Evolutionary conservation across 2,113 vertebrate genomes (phyloP).

Genomic region (Oreocharis arfaki): DNA sequence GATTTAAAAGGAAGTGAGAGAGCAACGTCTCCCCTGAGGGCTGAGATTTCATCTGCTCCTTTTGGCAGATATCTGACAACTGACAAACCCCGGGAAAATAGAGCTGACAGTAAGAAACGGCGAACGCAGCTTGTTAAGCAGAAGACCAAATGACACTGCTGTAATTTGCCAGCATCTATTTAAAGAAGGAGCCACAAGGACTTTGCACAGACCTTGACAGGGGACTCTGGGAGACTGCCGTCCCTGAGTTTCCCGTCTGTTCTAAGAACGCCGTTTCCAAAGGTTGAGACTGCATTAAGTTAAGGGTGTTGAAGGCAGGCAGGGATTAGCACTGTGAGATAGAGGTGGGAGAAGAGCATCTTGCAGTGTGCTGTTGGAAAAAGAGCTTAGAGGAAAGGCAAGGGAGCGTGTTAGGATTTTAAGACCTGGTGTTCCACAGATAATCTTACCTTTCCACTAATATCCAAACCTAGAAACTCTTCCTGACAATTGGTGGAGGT

Average conservation of each 20-base stretch:
- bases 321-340: neutral
- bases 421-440: neutral
- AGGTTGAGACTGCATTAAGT: neutral
- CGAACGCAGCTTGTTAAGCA: conserved; percentile 47
- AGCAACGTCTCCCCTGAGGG: neutral
- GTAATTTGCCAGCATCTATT: conserved; percentile 47
- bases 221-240: neutral
- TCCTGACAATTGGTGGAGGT: neutral
- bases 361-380: neutral
- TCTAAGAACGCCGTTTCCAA: neutral
- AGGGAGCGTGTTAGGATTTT: neutral
- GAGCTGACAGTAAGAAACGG: conserved; percentile 38
- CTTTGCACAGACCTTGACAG: conserved; percentile 19
- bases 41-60: conserved; percentile 43
- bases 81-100: conserved; percentile 22
- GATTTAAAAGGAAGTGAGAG: neutral
- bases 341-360: neutral
- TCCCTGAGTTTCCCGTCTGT: neutral
- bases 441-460: neutral
- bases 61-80: conserved; percentile 47
- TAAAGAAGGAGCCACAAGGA: conserved; percentile 38
- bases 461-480: neutral
- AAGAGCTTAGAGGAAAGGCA: neutral
- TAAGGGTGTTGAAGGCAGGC: neutral
- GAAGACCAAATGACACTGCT: conserved; percentile 34